These are phyloP conservation scores for Rallus limicola DNA, from an alignment of 2,113 vertebrate genomes.

Conservation along the genomic window DNA sequence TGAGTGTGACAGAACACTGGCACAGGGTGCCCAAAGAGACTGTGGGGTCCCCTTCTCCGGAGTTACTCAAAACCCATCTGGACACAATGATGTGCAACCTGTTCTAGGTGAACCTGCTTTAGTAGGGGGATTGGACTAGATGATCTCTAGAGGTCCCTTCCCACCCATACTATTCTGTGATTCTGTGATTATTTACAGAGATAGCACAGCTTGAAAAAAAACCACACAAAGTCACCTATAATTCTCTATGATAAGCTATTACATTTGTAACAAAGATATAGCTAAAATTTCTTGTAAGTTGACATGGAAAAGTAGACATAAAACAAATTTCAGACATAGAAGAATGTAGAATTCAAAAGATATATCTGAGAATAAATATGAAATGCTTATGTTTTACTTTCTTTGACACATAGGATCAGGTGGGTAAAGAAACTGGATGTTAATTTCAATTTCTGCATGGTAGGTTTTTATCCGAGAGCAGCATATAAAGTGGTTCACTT, in stretches of 20 bases:
- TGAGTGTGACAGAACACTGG: too few species aligned
- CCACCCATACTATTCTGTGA: too few species aligned
- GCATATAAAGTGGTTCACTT: neutral
- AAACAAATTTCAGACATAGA: neutral
- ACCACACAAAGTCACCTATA: neutral
- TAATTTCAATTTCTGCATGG: conserved; percentile 11
- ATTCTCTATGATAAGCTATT: neutral
- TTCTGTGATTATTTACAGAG: neutral
- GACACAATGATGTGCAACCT: too few species aligned
- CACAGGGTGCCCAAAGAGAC: too few species aligned
- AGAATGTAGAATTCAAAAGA: neutral
- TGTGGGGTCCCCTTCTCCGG: too few species aligned
- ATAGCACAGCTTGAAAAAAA: neutral
- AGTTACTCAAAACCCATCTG: too few species aligned
- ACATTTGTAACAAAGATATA: neutral
- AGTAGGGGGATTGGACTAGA: too few species aligned
- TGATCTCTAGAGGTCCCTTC: too few species aligned
- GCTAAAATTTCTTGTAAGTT: neutral
- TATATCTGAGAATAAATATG: neutral
- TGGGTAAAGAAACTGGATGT: neutral
- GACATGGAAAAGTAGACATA: neutral
- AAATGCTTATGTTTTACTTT: neutral
- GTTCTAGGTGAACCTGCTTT: too few species aligned
- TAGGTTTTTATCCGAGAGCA: neutral
- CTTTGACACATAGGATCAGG: neutral